Base-by-base conservation (phyloP, 92 coral and sea anemone species). In the Pocillopora meandrina region DNA sequence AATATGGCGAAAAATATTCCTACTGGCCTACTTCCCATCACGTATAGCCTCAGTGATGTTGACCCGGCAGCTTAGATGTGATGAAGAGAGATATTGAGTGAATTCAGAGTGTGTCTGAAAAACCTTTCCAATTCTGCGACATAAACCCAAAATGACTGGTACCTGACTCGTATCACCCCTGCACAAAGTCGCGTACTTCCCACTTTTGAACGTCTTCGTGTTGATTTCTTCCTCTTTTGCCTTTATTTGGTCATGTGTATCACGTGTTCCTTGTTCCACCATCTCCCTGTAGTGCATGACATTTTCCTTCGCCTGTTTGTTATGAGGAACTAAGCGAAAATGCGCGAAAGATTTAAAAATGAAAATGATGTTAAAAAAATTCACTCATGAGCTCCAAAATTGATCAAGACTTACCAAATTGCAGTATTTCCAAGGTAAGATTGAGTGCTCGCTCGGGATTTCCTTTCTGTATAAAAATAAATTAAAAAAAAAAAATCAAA, bases 171-270 rank as follows among this genome's bases (percentile, higher is more conserved):
- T 61, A 83, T 90, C 87, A 56, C 98, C 98, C 77, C 98, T 86
- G 86, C 99, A 96, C 21, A 94, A 81, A 59, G 88, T 89, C 75
- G 90, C 90, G 65, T 94, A 87, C 69, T 86, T 91, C 33, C 92
- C 90, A 49, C 84, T 82, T 56, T 61, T 83, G 72, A 80, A 96
- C 9, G 79, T 61, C 21, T 84, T 76, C n/a, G 92, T 94, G 60
- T 26, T 83, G 9, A 49, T 77, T 33, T 78, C 81, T 49, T 96
- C 98, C 33, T 96, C 91, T 42, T 85, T 88, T 5, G 98, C 97
- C 60, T 78, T 83, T 15, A 83, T 80, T 61, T 96, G 99, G 2
- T 84, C 91, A 26, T 85, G 85, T 3, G 86, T 89, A 56, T 91
- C 83, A 3, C 74, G 62, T 16, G 72, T 79, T 12, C 90, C 92